These are phyloP conservation scores for Achlya flavicornis DNA, from an alignment of 2,888 invertebrate genomes.

Conservation along the genomic window DNA sequence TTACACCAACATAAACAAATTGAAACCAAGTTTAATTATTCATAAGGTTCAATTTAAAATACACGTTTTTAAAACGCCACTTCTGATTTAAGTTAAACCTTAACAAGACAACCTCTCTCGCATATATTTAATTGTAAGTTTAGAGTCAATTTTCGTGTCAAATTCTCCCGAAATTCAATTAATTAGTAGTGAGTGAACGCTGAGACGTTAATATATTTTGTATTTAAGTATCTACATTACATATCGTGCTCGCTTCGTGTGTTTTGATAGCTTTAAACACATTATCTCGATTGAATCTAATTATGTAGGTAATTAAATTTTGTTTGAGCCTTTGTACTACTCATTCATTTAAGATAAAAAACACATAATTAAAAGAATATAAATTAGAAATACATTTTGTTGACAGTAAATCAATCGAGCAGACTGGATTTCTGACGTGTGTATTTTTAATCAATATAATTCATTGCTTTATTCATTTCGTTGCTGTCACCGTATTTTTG, in stretches of 20 bases:
- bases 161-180: conserved; percentile 84
- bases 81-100: neutral
- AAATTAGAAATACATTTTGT: too few relatives aligned
- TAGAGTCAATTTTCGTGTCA: conserved; percentile 82
- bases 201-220: conserved; percentile 51
- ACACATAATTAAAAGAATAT: too few relatives aligned
- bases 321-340: too few relatives aligned
- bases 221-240: conserved; percentile 47
- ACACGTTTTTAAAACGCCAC: neutral
- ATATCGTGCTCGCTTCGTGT: conserved; percentile 47
- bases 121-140: conserved; percentile 66
- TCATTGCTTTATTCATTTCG: too few relatives aligned
- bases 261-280: conserved; percentile 40
- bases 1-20: neutral
- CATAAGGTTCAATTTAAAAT: neutral
- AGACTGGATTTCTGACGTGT: too few relatives aligned
- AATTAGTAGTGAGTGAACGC: conserved; percentile 74
- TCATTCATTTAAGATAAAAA: too few relatives aligned
- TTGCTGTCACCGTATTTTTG: too few relatives aligned
- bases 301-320: too few relatives aligned
- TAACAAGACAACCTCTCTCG: conserved; percentile 29
- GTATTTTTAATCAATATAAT: too few relatives aligned
- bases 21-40: neutral
- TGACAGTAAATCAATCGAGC: too few relatives aligned
- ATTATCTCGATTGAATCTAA: conserved; percentile 18